Base-by-base conservation (phyloP, 2,797 vertebrate species). In the Psittacula echo region DNA sequence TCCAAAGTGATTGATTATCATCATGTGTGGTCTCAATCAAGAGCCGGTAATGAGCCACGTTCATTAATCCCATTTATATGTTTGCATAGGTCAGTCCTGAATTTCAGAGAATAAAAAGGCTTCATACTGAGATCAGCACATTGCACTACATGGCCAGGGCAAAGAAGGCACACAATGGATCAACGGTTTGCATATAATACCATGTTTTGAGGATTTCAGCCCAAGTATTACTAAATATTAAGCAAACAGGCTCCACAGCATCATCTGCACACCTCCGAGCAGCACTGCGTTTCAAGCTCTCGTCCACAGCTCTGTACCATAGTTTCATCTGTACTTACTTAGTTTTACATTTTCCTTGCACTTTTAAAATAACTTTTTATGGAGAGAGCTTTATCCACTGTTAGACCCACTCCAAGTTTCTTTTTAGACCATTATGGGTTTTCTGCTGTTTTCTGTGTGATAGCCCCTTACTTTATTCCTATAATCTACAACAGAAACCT, bases 21-120 rank as follows among this genome's bases (percentile, higher is more conserved):
- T 80, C 95, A 94, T 96, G 96, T 95, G 96, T 96, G 96, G 96
- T 95, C 96, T 95, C 96, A 97, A 95, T 95, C 96, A 95, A 94
- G 78, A 95, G 86, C 96, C 90, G 9, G 94, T 97, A 97, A 97
- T 85, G 92, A 97, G 92, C 78, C 47, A 75, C 65, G n/a, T 96
- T 95, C 95, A 94, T 95, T 95, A 96, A 97, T 95, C 84, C 84
- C 72, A 85, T 95, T 96, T 97, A 96, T 97, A 93, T 87, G 95
- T 85, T 91, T 87, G 89, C 72, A 47, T 89, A 89, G 87, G 37
- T 56, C 84, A 77, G 96, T 80, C 92, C 72, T 89, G 89, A 58
- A 89, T 96, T 95, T 89, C 87, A 85, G 78, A 80, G 87, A 89
- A 87, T 87, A 89, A 96, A 96, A 92, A 53, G 84, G 72, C 65